phyloP scores from a whole-genome alignment of 2,888 invertebrate species.

The Heliconius ismenius region DNA sequence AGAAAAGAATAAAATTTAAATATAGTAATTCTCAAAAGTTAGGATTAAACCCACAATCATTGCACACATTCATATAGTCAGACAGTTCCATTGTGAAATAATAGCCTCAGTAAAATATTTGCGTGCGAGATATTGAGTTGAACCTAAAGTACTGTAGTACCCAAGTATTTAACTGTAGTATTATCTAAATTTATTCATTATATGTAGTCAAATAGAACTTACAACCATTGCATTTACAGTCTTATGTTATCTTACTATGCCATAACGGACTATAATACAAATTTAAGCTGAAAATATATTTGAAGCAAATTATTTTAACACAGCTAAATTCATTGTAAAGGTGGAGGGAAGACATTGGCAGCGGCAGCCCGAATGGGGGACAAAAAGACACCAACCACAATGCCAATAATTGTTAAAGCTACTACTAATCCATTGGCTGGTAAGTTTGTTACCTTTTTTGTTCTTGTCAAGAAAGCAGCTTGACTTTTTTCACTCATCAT shows the following conservation, averaged over 20 bases:
- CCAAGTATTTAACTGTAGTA: too few species aligned
- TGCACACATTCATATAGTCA: not conserved
- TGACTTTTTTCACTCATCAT: too few species aligned
- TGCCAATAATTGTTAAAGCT: conserved; percentile 61
- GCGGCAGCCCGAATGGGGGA: conserved; percentile 87
- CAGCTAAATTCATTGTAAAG: conserved; percentile 62
- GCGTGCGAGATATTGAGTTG: not conserved
- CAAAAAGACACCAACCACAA: conserved; percentile 73
- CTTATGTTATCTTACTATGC: not conserved
- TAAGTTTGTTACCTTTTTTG: conserved; percentile 40
- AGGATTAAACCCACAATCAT: not conserved
- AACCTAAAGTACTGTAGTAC: not conserved
- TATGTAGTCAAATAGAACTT: too few species aligned
- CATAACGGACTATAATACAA: not conserved
- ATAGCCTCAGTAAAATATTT: not conserved
- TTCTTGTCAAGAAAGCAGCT: not conserved
- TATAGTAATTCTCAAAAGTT: not conserved
- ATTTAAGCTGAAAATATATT: not conserved
- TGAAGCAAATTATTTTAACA: not conserved
- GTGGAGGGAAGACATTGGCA: conserved; percentile 92
- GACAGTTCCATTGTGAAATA: not conserved
- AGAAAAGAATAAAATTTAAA: not conserved
- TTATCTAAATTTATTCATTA: not conserved
- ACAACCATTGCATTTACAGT: not conserved
- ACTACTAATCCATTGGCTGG: conserved; percentile 76